Percentiles rank a stretch among this genome's conserved stretches.
Conservation (phyloP, 2,113 vertebrate species). For the Platichthys flesus region DNA sequence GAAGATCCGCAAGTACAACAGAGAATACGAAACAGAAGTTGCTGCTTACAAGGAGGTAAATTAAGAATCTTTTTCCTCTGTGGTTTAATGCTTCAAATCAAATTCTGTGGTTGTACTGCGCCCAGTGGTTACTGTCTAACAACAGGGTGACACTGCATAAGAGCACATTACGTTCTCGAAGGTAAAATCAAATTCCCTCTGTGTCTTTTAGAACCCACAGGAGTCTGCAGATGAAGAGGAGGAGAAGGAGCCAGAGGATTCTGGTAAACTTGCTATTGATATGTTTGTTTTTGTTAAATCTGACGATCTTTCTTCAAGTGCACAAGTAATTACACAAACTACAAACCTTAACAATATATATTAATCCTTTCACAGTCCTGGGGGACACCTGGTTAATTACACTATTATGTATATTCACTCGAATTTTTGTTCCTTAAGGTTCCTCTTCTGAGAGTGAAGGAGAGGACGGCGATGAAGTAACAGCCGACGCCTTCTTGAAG, state of each 20-base stretch:
- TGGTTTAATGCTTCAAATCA: background rate
- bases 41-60: conserved; percentile 88
- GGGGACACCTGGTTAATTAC: too few species aligned
- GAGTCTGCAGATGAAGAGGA: conserved; percentile 92
- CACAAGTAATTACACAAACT: too few species aligned
- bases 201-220: conserved; percentile 85
- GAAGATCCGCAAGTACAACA: conserved; percentile 94
- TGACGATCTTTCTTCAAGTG: too few species aligned
- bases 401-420: background rate
- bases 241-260: conserved; percentile 87
- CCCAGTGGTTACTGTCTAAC: background rate
- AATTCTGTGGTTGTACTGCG: too few species aligned
- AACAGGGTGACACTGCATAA: background rate
- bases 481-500: conserved; percentile 87
- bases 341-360: too few species aligned
- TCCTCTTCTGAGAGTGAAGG: conserved; percentile 79
- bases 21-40: conserved; percentile 89
- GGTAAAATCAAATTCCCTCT: background rate
- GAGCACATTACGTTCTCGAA: too few species aligned
- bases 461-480: conserved; percentile 75
- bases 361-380: too few species aligned
- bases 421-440: conserved; percentile 36
- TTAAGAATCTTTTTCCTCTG: background rate
- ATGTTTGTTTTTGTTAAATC: background rate
- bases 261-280: conserved; percentile 73